Evolutionary conservation across 64 coral and sea anemone species (phyloP), one percentile per base, ranked within the genome.

Genomic region (Montipora cactus): DNA sequence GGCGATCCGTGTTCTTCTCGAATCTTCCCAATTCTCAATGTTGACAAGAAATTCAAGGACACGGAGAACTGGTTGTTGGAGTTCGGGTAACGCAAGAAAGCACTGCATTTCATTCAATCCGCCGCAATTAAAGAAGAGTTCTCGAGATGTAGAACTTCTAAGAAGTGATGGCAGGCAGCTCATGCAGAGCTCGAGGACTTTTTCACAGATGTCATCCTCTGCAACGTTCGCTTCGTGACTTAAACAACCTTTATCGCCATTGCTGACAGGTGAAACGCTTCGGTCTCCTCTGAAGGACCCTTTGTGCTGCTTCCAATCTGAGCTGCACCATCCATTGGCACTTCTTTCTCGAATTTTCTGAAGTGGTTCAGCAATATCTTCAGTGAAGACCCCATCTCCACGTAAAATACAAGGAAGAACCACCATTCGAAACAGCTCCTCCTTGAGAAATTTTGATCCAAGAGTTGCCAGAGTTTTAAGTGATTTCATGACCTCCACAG

Each of bases 321-420:
- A 59, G 5, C 12, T 62, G 8, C 6, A 44, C 8, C 69, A 46
- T 18, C 71, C 51, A 37, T 73, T 47, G 51, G 19, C n/a, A 89
- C 48, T 89, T 20, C 87, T 58, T 59, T 49, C 72, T 64, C 71
- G 44, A 21, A 78, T 77, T 19, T 89, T 75, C 70, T 50, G 28
- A 20, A 89, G 75, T 45, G 87, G 75, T 14, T 89, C 72, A 77
- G 57, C 50, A n/a, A 66, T 44, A 59, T 89, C 75, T 59, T 89
- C 87, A 12, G 49, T 75, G 25, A 78, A 89, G 50, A 75, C 50
- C 16, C 87, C 59, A 48, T 94, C 87, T 23, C 62, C 89, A 19
- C 93, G 86, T 4, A 94, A 84, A 10, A 94, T 89, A 16, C 87
- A 89, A n/a, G 93, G 93, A 83, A 94, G 87, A 77, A 94, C 44